These are phyloP conservation scores for Achlya flavicornis DNA, from an alignment of 2,888 invertebrate genomes.

Conservation along the genomic window DNA sequence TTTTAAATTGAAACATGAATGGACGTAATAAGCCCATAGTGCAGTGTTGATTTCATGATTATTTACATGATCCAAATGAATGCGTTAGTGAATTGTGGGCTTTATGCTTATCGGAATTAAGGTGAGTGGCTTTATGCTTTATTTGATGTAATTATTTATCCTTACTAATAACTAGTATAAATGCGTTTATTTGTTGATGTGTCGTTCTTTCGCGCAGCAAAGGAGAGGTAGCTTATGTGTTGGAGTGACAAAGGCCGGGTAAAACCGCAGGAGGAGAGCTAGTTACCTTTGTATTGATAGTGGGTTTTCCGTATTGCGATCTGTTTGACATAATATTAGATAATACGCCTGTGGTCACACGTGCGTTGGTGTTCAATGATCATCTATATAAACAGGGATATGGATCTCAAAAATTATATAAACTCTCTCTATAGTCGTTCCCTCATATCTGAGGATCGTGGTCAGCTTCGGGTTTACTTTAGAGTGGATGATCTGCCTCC, in stretches of 20 bases:
- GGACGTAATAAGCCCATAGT: neutral
- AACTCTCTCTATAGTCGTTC: too few relatives aligned
- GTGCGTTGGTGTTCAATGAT: neutral
- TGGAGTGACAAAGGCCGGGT: too few relatives aligned
- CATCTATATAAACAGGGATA: neutral
- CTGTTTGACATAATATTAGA: neutral
- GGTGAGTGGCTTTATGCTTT: constrained; percentile 12
- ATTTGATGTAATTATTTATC: neutral
- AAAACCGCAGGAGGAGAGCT: too few relatives aligned
- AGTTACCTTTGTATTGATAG: neutral
- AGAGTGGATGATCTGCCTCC: too few relatives aligned
- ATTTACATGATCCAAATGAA: constrained; percentile 3
- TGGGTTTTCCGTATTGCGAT: neutral
- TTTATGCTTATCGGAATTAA: constrained; percentile 5
- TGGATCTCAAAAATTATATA: too few relatives aligned
- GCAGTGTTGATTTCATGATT: neutral
- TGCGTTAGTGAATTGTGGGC: constrained; percentile 8
- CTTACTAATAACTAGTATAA: too few relatives aligned
- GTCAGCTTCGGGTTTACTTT: too few relatives aligned
- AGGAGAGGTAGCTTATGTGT: too few relatives aligned
- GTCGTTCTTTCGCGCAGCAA: too few relatives aligned
- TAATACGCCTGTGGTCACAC: neutral
- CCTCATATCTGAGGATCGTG: too few relatives aligned
- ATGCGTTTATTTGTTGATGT: too few relatives aligned
- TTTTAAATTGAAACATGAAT: constrained; percentile 11